Conservation (phyloP, 2,113 vertebrate species). For the Ancistrus triradiatus region DNA sequence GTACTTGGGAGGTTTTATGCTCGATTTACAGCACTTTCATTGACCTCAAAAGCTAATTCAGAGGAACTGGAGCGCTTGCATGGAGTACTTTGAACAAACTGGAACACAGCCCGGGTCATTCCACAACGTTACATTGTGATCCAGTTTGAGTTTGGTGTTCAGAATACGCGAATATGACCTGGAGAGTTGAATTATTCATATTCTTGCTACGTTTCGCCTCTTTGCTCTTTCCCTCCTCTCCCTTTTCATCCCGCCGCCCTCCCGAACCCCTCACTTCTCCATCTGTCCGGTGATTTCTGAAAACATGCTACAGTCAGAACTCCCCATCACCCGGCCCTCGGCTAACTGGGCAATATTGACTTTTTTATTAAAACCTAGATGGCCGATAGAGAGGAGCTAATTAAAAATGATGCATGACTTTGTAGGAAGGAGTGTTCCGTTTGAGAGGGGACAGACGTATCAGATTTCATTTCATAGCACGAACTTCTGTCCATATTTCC, state of each 20-base stretch:
- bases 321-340: neutral
- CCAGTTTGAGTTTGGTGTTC: too few relatives aligned
- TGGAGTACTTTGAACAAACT: too few relatives aligned
- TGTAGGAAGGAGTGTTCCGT: constrained; percentile 35
- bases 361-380: constrained; percentile 41
- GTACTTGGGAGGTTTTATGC: too few relatives aligned
- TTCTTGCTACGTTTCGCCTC: too few relatives aligned
- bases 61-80: too few relatives aligned
- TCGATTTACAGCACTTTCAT: too few relatives aligned
- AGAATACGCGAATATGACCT: too few relatives aligned
- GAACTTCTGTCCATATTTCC: constrained; percentile 13
- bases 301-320: neutral
- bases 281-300: neutral
- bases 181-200: too few relatives aligned
- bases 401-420: constrained; percentile 46
- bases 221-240: too few relatives aligned
- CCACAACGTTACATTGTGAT: too few relatives aligned
- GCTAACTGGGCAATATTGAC: constrained; percentile 32
- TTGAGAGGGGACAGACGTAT: constrained; percentile 29
- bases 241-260: neutral
- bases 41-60: too few relatives aligned
- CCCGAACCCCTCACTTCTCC: neutral
- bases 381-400: constrained; percentile 41
- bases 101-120: too few relatives aligned
- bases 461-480: constrained; percentile 43